Conservation (phyloP, 2,888 invertebrate species). For the Itoplectis maculator region DNA sequence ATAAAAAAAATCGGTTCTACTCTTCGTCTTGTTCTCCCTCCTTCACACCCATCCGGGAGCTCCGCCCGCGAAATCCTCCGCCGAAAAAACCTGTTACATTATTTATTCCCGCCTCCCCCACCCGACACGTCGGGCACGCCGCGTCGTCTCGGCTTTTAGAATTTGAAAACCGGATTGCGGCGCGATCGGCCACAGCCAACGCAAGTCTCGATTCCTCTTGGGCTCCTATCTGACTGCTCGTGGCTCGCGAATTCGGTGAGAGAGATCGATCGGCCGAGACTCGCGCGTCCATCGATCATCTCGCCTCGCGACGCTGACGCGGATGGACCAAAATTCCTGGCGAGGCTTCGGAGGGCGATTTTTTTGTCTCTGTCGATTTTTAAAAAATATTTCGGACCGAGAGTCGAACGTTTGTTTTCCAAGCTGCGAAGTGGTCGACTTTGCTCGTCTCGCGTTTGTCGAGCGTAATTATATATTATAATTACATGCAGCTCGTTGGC, state of each 20-base stretch:
- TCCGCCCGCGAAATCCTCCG: constrained; percentile 2
- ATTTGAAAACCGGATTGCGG: constrained; percentile 53
- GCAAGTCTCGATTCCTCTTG: neutral
- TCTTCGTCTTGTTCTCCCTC: neutral
- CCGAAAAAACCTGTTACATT: constrained; percentile 56
- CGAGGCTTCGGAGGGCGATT: too few species aligned
- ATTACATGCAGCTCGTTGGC: neutral
- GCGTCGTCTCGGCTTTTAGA: constrained; percentile 37
- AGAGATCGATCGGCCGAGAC: constrained; percentile 50
- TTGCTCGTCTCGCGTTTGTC: constrained; percentile 2
- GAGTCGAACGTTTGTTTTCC: too few species aligned
- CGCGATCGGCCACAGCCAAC: constrained; percentile 31
- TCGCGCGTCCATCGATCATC: constrained; percentile 10
- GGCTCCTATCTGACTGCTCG: too few species aligned
- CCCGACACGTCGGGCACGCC: constrained; percentile 5
- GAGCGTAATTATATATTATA: constrained; percentile 14
- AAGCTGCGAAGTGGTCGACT: neutral
- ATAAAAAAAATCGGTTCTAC: too few species aligned
- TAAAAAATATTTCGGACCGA: neutral
- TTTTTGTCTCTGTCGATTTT: too few species aligned
- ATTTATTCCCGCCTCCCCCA: constrained; percentile 49
- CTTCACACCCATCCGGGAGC: constrained; percentile 10
- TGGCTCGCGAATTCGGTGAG: too few species aligned
- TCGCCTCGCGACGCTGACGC: neutral
- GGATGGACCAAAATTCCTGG: too few species aligned